Evolutionary conservation across 2,888 invertebrate species (phyloP), one percentile per base, ranked within the genome.

Genomic region (Andrena bucephala): DNA sequence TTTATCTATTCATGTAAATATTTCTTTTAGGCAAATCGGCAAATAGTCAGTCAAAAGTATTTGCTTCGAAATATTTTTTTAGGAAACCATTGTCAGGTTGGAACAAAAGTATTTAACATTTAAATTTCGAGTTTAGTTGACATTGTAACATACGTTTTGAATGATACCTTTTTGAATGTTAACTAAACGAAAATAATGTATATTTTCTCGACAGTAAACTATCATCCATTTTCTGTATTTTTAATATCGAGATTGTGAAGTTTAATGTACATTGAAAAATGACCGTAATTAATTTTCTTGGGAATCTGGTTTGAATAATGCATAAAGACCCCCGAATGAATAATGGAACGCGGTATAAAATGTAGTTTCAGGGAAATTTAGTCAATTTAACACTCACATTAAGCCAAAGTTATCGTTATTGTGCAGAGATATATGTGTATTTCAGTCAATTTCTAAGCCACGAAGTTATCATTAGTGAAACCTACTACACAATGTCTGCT

Each of bases 241-340:
- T 48, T 60, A 4, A 16, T 50, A 42, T 16, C 13, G n/a, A 13
- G 24, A 20, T 67, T 8, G 48, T 67, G 48, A 50, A 36, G 24
- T 27, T 54, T 73, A 73, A 57, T 59, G n/a, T 33, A n/a, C 13
- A 6, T 8, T 60, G 50, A 72, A 36, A 24, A 72, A 63, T 36
- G 62, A 72, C 54, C 52, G 52, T 63, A 72, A 72, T 72, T 72
- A 72, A 72, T 72, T 36, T 54, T 50, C 33, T 24, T 5, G 33
- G 29, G 52, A 24, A 63, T 31, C 63, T 54, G 33, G 16, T 16
- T n/a, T 63, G 65, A 73, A 73, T 57, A 57, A 57, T 73, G 62
- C 24, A 71, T 63, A 33, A 57, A 71, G 8, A 63, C 31, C 62
- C 6, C 62, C 0, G 62, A 20, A 24, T 42, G 72, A 70, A 63